These are phyloP conservation scores for Musca domestica DNA, from an alignment of 1,140 invertebrate genomes.

Conservation along the genomic window DNA sequence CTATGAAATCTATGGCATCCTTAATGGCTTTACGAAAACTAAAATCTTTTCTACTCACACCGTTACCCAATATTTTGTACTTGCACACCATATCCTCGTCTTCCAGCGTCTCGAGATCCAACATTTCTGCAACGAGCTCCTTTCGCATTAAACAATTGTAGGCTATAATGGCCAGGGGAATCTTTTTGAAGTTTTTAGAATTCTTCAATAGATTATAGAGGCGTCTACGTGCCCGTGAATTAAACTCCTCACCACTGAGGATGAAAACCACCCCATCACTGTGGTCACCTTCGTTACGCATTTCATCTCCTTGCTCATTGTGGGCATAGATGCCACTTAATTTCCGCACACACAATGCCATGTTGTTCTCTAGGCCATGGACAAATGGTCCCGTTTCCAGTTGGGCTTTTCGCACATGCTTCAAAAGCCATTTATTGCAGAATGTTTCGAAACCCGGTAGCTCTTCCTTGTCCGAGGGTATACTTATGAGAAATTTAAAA, in stretches of 20 bases:
- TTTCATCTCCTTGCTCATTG: not conserved
- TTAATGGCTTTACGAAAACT: conserved; percentile 30
- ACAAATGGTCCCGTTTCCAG: conserved; percentile 30
- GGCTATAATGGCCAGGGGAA: conserved; percentile 26
- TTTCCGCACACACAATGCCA: conserved; percentile 47
- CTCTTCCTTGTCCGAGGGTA: conserved; percentile 55
- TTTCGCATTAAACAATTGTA: conserved; percentile 30
- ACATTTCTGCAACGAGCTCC: not conserved
- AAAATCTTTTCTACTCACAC: conserved; percentile 27
- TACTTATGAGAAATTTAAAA: conserved; percentile 68
- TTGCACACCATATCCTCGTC: not conserved
- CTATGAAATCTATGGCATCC: conserved; percentile 33
- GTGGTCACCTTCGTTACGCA: conserved; percentile 24
- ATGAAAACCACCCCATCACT: conserved; percentile 39
- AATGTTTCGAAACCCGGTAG: conserved; percentile 49
- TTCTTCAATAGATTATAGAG: conserved; percentile 26
- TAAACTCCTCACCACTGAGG: conserved; percentile 26
- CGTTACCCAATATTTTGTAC: conserved; percentile 27
- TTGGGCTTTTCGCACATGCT: conserved; percentile 25
- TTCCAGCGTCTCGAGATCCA: conserved; percentile 33
- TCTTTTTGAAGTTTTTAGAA: conserved; percentile 10
- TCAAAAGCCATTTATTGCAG: conserved; percentile 37
- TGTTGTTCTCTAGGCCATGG: conserved; percentile 33
- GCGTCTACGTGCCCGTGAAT: conserved; percentile 20
- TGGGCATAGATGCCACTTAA: conserved; percentile 19